Evolutionary conservation across 2,797 vertebrate genomes (phyloP).

Genomic region (Perodicticus potto): DNA sequence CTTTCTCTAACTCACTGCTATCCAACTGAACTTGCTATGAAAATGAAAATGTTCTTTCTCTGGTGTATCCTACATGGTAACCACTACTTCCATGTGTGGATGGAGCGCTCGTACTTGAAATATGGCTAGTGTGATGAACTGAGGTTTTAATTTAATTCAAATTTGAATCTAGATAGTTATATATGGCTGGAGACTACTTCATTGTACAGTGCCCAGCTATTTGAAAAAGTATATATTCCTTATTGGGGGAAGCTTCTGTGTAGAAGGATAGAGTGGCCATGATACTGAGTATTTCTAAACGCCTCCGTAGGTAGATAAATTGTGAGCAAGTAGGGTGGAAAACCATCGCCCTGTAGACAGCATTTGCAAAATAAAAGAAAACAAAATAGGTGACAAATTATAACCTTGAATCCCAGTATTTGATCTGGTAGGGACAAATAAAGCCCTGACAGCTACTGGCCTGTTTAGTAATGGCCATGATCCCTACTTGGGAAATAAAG

Average conservation of each 20-base stretch:
- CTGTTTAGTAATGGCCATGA: neutral
- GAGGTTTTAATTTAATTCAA: slow-evolving; percentile 10
- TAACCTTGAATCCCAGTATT: neutral
- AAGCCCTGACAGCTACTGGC: neutral
- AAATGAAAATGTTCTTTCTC: neutral
- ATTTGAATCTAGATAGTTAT: neutral
- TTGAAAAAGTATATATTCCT: neutral
- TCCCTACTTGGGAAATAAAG: neutral
- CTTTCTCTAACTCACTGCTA: neutral
- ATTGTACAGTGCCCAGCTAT: neutral
- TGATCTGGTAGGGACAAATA: neutral
- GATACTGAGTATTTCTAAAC: neutral
- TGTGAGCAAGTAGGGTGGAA: neutral
- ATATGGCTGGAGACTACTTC: neutral
- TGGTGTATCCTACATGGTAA: neutral
- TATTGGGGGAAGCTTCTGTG: neutral
- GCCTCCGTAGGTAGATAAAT: neutral
- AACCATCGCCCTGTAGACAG: neutral
- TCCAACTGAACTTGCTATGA: neutral
- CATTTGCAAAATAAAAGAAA: neutral
- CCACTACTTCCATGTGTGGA: neutral
- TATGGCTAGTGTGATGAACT: neutral
- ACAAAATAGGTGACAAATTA: neutral
- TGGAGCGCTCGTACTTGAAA: neutral
- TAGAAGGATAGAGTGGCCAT: neutral